Evolutionary conservation across 2,888 invertebrate genomes (phyloP).

Genomic region (Heliconius ismenius): DNA sequence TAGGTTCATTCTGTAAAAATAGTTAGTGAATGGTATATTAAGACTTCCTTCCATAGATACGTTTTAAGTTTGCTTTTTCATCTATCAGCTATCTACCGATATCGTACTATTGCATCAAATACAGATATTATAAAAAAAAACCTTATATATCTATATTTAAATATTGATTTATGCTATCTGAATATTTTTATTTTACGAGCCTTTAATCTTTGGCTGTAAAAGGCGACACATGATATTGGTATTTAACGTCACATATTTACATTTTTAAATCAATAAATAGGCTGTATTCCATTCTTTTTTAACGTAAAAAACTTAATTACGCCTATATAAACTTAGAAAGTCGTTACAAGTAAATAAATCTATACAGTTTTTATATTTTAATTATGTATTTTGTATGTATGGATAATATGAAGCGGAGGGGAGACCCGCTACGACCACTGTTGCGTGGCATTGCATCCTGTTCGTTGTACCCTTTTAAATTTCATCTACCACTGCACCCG

Average conservation of each 20-base stretch:
- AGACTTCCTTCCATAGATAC: not conserved
- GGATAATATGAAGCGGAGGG: conserved; percentile 38
- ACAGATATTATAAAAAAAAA: conserved; percentile 6
- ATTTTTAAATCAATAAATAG: not conserved
- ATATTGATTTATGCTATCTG: not conserved
- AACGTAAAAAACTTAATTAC: too few species aligned
- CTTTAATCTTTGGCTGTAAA: not conserved
- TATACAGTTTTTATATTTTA: conserved; percentile 8
- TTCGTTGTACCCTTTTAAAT: conserved; percentile 38
- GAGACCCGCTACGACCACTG: conserved; percentile 51
- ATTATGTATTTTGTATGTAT: conserved; percentile 21
- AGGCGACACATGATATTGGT: not conserved
- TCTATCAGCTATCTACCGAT: conserved; percentile 16
- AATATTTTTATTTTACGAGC: not conserved
- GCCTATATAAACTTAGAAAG: not conserved
- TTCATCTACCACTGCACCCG: conserved; percentile 9
- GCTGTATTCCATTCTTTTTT: not conserved
- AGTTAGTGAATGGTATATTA: conserved; percentile 1
- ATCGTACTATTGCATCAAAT: not conserved
- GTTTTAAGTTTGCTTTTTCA: not conserved
- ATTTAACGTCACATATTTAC: not conserved
- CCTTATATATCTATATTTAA: not conserved
- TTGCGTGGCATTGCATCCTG: conserved; percentile 62
- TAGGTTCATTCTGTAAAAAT: conserved; percentile 17
- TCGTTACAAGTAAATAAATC: conserved; percentile 2